A percentile compares a stretch with the other conserved stretches of the same genome.
Evolutionary conservation across 2,113 vertebrate genomes (phyloP).

Genomic region (Lethenteron camtschaticum): DNA sequence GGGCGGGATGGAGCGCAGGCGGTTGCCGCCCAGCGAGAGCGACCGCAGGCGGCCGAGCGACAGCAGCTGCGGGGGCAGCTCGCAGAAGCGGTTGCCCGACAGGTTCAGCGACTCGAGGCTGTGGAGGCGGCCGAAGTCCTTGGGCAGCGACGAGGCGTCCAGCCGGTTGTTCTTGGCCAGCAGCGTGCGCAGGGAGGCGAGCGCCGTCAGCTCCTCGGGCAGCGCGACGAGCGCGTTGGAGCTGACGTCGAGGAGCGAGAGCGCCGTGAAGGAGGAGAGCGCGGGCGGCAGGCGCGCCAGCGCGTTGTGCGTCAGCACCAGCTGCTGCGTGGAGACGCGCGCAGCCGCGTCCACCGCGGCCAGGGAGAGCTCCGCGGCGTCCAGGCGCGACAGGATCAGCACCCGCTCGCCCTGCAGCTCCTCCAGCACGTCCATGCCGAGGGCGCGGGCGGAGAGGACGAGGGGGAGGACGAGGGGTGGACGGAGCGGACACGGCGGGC

Average conservation of each 20-base stretch:
- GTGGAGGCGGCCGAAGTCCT: slow-evolving; percentile 42
- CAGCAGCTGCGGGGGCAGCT: slow-evolving; percentile 42
- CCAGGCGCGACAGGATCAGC: slow-evolving; percentile 36
- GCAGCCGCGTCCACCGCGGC: slow-evolving; percentile 25
- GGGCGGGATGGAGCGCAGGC: slow-evolving; percentile 53
- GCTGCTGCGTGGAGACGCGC: slow-evolving; percentile 28
- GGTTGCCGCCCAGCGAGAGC: slow-evolving; percentile 79
- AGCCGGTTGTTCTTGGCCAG: slow-evolving; percentile 85
- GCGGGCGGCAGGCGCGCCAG: slow-evolving; percentile 27
- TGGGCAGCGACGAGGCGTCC: slow-evolving; percentile 55
- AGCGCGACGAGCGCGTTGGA: slow-evolving; percentile 44
- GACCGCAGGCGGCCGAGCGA: slow-evolving; percentile 49
- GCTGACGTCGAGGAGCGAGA: slow-evolving; percentile 69
- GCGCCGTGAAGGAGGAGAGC: slow-evolving; percentile 36
- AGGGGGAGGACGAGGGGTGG: not conserved
- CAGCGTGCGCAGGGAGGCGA: slow-evolving; percentile 43
- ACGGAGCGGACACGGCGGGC: not conserved
- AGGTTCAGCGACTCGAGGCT: slow-evolving; percentile 64
- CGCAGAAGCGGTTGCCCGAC: slow-evolving; percentile 69
- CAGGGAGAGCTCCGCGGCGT: slow-evolving; percentile 21
- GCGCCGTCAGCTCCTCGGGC: slow-evolving; percentile 36
- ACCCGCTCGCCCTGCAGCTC: slow-evolving; percentile 21
- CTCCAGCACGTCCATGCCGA: slow-evolving; percentile 24
- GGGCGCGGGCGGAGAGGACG: not conserved
- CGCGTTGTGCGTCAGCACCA: slow-evolving; percentile 46